A percentile compares a stretch with the other conserved stretches of the same genome.
These are phyloP conservation scores for Chaenodraco wilsoni DNA, from an alignment of 2,797 vertebrate genomes.

Conservation along the genomic window DNA sequence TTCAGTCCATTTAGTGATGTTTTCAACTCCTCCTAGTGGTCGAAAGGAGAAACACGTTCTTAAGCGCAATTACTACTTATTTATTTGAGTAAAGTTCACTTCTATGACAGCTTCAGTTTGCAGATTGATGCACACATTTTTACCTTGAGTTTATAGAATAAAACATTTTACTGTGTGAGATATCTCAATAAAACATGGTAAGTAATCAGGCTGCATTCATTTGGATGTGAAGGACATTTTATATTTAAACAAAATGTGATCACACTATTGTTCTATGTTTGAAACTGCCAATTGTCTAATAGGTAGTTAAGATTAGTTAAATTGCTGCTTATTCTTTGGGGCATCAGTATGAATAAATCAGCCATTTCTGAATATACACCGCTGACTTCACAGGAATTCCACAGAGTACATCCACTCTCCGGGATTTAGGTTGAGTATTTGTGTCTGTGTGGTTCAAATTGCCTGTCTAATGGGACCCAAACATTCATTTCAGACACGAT, in stretches of 20 bases:
- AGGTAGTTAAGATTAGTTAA: not conserved
- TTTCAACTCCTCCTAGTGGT: slow-evolving; percentile 57
- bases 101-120: not conserved
- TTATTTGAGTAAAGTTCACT: not conserved
- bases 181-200: not conserved
- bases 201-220: not conserved
- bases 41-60: slow-evolving; percentile 20
- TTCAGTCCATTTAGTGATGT: slow-evolving; percentile 35
- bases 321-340: not conserved
- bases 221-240: not conserved
- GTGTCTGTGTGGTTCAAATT: slow-evolving; percentile 6
- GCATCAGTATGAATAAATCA: not conserved
- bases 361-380: not conserved
- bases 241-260: not conserved
- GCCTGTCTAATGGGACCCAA: slow-evolving; percentile 23
- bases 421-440: slow-evolving; percentile 8
- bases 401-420: slow-evolving; percentile 1
- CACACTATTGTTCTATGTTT: no score
- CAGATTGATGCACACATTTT: no score
- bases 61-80: no score
- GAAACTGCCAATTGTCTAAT: not conserved
- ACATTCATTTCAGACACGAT: slow-evolving; percentile 31
- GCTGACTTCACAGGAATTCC: not conserved
- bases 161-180: not conserved
- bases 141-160: no score